Evolutionary conservation across 2,888 invertebrate genomes (phyloP).

Genomic region (Plebejus melissa): DNA sequence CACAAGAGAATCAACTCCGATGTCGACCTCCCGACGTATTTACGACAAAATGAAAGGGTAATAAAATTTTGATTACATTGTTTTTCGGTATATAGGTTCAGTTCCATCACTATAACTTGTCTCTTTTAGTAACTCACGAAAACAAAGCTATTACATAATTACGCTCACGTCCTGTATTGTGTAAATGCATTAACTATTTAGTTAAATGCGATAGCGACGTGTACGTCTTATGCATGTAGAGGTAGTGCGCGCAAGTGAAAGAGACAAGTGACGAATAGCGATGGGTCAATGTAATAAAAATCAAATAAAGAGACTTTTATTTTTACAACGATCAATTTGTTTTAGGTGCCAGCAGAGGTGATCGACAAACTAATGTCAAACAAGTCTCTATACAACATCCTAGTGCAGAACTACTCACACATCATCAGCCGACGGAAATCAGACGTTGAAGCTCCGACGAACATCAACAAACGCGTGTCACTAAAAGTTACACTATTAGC

Average conservation of each 20-base stretch:
- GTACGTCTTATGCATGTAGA: too few relatives aligned
- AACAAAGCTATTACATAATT: too few relatives aligned
- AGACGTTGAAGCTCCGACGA: constrained; percentile 61
- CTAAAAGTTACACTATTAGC: constrained; percentile 40
- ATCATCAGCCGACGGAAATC: constrained; percentile 80
- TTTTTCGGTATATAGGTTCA: too few relatives aligned
- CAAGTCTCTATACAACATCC: constrained; percentile 82
- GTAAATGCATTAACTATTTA: too few relatives aligned
- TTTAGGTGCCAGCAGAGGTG: constrained; percentile 84
- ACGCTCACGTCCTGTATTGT: too few relatives aligned
- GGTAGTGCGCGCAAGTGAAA: too few relatives aligned
- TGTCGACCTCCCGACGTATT: constrained; percentile 87
- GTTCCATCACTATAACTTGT: too few relatives aligned
- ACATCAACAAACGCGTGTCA: constrained; percentile 38
- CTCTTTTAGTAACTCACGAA: too few relatives aligned
- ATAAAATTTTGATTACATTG: not conserved
- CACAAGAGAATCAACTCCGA: constrained; percentile 80
- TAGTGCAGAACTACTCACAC: constrained; percentile 85
- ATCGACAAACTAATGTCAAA: constrained; percentile 82
- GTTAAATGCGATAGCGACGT: too few relatives aligned
- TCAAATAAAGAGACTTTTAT: not conserved
- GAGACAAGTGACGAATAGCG: too few relatives aligned
- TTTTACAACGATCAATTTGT: constrained; percentile 31
- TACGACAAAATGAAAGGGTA: constrained; percentile 83
- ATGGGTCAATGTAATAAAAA: too few relatives aligned